Evolutionary conservation across 2,113 vertebrate genomes (phyloP), one percentile per base, ranked within the genome.

Genomic region (Colius striatus): DNA sequence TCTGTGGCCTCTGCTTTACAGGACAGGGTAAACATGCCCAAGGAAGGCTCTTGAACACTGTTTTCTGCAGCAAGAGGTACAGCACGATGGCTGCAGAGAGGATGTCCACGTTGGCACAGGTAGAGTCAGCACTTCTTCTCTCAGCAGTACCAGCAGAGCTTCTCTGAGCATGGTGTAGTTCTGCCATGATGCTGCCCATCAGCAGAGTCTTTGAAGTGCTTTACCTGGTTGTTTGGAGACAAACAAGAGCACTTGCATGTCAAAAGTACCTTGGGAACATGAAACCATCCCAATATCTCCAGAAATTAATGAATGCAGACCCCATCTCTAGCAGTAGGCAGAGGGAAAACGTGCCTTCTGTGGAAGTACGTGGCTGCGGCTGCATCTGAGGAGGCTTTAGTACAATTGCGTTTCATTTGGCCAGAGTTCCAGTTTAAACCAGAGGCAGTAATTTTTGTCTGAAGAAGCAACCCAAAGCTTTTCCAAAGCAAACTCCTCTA

Each of bases 111-210:
- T 16, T 32, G 41, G 30, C 76, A 21, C 1, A 11, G 58, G 38
- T 19, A 16, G 30, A 23, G 71, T 18, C 43, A 16, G 34, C 16
- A 2, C 16, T 16, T 16, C 16, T 16, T 16, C 48, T 45, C 38
- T 8, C 66, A 36, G 79, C 51, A 8, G 1, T 9, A 3, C 36
- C 66, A 34, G 71, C 36, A 1, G 2, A 8, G 38, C 66, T 50
- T 3, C 67, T 14, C 70, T 1, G 55, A 70, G 84, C 22, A 2
- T 0, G 8, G 27, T 11, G 3, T 7, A 11, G 63, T 78, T 60
- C 51, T 51, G 51, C 54, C 48, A 58, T 7, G 1, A 8, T 5
- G 17, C 73, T 27, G 6, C 10, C 1, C 16, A 19, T 4, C 0
- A 2, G 43, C 20, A 22, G 29, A 48, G 63, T 43, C 63, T 48